Percentiles rank a stretch among this genome's conserved stretches.
These are phyloP conservation scores for Helicoverpa assulta DNA, from an alignment of 2,888 invertebrate genomes.

Conservation along the genomic window DNA sequence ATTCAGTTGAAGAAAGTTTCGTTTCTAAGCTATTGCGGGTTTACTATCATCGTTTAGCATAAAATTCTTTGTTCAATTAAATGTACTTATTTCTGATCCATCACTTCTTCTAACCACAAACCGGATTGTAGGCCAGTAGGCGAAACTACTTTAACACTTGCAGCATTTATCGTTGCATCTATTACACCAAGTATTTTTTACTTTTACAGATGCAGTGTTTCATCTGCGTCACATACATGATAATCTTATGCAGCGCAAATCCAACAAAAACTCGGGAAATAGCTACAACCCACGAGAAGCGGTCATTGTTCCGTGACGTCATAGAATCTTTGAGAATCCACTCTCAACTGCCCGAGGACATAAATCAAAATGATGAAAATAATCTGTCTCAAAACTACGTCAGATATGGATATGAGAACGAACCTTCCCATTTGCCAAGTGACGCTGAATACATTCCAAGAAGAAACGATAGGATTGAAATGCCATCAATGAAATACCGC, in stretches of 20 bases:
- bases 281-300: slow-evolving; percentile 70
- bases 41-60: slow-evolving; percentile 13
- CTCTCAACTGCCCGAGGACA: slow-evolving; percentile 78
- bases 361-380: slow-evolving; percentile 80
- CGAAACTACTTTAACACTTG: slow-evolving; percentile 31
- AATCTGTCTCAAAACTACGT: slow-evolving; percentile 78
- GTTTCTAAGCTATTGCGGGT: slow-evolving; percentile 22
- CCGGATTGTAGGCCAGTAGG: slow-evolving; percentile 47
- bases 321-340: slow-evolving; percentile 83
- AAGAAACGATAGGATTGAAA: slow-evolving; percentile 85
- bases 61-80: slow-evolving; percentile 37
- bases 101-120: slow-evolving; percentile 38
- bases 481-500: slow-evolving; percentile 82
- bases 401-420: slow-evolving; percentile 76
- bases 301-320: slow-evolving; percentile 84
- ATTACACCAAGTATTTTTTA: slow-evolving; percentile 21
- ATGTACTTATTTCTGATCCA: slow-evolving; percentile 27
- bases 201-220: slow-evolving; percentile 85
- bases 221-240: slow-evolving; percentile 84
- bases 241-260: slow-evolving; percentile 79
- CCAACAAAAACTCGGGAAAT: slow-evolving; percentile 73
- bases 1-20: slow-evolving; percentile 19
- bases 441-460: slow-evolving; percentile 81
- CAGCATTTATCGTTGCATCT: neutral
- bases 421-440: slow-evolving; percentile 74